Evolutionary conservation across 1,140 invertebrate species (phyloP), one percentile per base, ranked within the genome.

Genomic region (Drosophila seguyi): DNA sequence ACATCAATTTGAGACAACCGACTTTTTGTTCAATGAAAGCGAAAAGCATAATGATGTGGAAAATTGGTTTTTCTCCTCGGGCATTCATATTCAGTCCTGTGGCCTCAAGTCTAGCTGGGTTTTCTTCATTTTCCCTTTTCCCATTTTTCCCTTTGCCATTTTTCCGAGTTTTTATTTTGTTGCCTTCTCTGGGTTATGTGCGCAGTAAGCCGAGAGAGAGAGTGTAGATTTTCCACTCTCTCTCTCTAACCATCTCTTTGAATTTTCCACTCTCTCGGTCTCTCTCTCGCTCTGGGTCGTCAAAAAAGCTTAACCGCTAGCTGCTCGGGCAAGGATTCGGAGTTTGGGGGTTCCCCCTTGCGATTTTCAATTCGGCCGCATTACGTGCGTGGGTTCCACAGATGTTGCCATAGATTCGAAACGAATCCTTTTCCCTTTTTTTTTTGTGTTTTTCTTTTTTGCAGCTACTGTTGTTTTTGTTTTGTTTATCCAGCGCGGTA

Each of bases 131-230:
- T 66, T 36, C 25, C 10, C 25, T 78, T 34, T 78, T 25, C 4
- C 25, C 25, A 2, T 25, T 75, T 79, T 47, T 34, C 31, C 55
- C 20, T 34, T 45, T 60, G 79, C 60, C 72, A 60, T 68, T 59
- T 68, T 79, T 39, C 63, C 65, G 52, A 56, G 44, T 59, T 59
- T 72, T 82, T 82, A 72, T 82, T 78, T 79, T 84, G 80, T 90
- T 88, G 84, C 84, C 68, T 87, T 87, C 84, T 87, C 84, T 87
- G 85, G 85, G 85, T 88, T 88, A 90, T 90, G 69, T 88, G 85
- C 85, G 85, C 85, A 88, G 75, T 58, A 78, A 67, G 18, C 34
- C 34, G 48, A 50, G 79, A 58, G 34, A 47, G 25, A 25, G 45
- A 29, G 52, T 31, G 67, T 25, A 41, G 65, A 20, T 53, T 58